phyloP scores from a whole-genome alignment of 1,140 invertebrate species.

The Drosophila burlai region DNA sequence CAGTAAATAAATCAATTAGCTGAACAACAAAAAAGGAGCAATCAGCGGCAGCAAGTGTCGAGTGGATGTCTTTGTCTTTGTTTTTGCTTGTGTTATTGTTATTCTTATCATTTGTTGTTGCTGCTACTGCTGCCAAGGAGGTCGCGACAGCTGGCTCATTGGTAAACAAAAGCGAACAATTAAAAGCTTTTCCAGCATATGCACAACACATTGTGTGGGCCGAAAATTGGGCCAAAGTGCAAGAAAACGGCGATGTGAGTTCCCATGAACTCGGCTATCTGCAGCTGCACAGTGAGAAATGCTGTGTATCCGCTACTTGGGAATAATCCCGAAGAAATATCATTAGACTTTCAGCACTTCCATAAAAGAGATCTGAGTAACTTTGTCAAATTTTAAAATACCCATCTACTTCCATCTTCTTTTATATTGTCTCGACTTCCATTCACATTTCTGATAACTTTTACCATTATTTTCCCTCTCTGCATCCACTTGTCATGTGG shows the following conservation, averaged over 20 bases:
- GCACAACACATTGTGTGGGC: slow-evolving; percentile 67
- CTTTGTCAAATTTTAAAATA: not conserved
- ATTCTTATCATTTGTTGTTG: slow-evolving; percentile 11
- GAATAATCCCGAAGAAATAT: no score
- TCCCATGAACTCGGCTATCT: slow-evolving; percentile 48
- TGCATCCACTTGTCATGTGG: slow-evolving; percentile 27
- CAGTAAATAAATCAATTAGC: slow-evolving; percentile 83
- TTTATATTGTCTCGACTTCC: not conserved
- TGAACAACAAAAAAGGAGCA: slow-evolving; percentile 61
- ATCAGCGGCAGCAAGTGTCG: slow-evolving; percentile 41
- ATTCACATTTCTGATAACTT: not conserved
- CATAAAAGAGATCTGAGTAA: no score
- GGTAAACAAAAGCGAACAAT: slow-evolving; percentile 72
- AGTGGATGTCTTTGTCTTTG: slow-evolving; percentile 25
- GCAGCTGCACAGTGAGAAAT: slow-evolving; percentile 17
- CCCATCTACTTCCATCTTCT: not conserved
- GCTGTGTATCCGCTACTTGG: not conserved
- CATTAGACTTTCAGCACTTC: no score
- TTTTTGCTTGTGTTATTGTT: not conserved
- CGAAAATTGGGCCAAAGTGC: slow-evolving; percentile 55
- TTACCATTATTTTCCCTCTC: not conserved
- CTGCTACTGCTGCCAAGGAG: slow-evolving; percentile 23
- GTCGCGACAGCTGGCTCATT: slow-evolving; percentile 74
- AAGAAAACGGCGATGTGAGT: slow-evolving; percentile 14
- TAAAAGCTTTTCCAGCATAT: slow-evolving; percentile 73